These are phyloP conservation scores for Exocentrus adspersus DNA, from an alignment of 2,888 invertebrate genomes.

Conservation along the genomic window DNA sequence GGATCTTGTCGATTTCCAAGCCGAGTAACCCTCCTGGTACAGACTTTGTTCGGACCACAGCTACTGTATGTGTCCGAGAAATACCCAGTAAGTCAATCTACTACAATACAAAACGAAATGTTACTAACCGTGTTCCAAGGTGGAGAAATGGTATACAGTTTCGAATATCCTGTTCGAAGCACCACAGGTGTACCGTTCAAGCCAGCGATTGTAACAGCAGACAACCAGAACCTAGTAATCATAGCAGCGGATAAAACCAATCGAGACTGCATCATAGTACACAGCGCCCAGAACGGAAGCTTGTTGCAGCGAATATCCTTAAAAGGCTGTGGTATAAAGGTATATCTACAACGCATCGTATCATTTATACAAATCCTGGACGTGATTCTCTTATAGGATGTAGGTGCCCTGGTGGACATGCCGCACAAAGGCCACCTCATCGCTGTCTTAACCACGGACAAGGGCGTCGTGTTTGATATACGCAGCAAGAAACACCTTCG, in stretches of 20 bases:
- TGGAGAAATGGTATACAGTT: constrained; percentile 80
- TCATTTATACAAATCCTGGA: too few relatives aligned
- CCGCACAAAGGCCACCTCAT: constrained; percentile 87
- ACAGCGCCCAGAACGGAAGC: constrained; percentile 83
- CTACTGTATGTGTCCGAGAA: constrained; percentile 74
- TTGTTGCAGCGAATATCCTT: constrained; percentile 65
- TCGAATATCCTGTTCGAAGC: constrained; percentile 83
- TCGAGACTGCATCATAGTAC: constrained; percentile 84
- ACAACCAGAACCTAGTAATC: constrained; percentile 80
- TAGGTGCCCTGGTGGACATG: constrained; percentile 79
- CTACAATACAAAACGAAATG: neutral
- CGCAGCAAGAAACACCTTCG: constrained; percentile 88
- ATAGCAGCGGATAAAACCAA: constrained; percentile 83
- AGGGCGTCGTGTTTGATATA: constrained; percentile 90
- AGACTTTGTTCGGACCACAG: constrained; percentile 73
- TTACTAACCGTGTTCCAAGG: too few relatives aligned
- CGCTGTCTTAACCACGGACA: constrained; percentile 89
- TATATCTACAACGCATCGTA: constrained; percentile 47
- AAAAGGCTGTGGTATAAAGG: constrained; percentile 68
- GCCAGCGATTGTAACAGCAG: constrained; percentile 82
- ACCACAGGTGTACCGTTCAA: constrained; percentile 77
- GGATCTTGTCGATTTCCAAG: constrained; percentile 80
- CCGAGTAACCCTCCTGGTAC: constrained; percentile 70
- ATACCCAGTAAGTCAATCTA: constrained; percentile 72
- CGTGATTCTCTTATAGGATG: constrained; percentile 70